Conservation (phyloP, 2,113 vertebrate species). For the Pardalotus punctatus region DNA sequence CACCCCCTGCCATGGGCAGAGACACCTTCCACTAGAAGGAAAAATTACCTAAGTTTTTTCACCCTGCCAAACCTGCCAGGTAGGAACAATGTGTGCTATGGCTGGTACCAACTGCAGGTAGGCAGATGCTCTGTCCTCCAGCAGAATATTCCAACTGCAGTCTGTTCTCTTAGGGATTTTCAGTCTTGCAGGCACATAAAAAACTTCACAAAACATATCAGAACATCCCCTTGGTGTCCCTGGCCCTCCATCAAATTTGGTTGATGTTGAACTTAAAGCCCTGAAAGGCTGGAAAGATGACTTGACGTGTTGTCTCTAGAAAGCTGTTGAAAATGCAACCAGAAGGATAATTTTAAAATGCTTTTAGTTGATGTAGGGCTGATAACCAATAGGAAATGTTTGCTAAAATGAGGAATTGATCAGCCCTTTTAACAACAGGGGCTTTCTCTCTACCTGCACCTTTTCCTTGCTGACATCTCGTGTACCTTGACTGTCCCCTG, state of each 20-base stretch:
- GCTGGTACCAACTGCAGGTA: neutral
- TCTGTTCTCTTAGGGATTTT: neutral
- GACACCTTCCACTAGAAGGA: neutral
- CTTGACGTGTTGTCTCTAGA: neutral
- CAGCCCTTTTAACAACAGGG: neutral
- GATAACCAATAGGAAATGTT: neutral
- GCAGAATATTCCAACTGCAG: neutral
- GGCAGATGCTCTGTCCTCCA: neutral
- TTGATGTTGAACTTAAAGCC: neutral
- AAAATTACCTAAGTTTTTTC: neutral
- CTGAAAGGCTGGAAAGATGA: neutral
- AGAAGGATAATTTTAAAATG: neutral
- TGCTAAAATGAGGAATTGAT: neutral
- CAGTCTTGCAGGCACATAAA: fast-evolving
- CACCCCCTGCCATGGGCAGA: neutral
- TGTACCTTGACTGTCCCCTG: neutral
- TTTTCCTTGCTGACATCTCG: neutral
- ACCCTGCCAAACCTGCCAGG: neutral
- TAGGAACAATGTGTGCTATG: fast-evolving
- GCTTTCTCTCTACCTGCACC: neutral
- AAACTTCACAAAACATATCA: neutral
- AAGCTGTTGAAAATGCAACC: neutral
- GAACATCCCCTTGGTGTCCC: neutral
- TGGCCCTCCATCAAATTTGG: neutral
- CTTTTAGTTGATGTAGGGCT: neutral